A percentile compares a stretch with the other conserved stretches of the same genome.
Evolutionary conservation across 2,888 invertebrate genomes (phyloP).

Genomic region (Teinopalpus imperialis): DNA sequence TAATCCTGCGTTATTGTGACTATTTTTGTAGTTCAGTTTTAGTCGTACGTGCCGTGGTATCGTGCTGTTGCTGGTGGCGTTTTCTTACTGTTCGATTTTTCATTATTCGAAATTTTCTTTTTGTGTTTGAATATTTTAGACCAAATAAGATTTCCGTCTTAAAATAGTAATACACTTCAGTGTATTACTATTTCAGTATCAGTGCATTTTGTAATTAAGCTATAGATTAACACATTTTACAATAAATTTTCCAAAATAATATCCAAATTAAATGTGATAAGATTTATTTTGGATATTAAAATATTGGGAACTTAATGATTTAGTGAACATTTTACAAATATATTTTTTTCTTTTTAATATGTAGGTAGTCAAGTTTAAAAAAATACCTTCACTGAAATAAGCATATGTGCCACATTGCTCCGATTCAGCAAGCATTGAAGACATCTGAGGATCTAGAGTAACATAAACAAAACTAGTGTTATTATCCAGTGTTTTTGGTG

Average conservation of each 20-base stretch:
- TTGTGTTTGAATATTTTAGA: no score
- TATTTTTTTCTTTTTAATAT: slow-evolving; percentile 36
- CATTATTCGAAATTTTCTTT: slow-evolving; percentile 2
- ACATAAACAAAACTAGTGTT: slow-evolving; percentile 75
- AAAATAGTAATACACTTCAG: no score
- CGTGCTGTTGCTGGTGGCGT: slow-evolving; percentile 8
- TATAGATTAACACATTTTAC: no score
- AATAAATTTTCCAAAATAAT: no score
- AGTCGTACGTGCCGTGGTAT: slow-evolving; percentile 6
- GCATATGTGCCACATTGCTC: slow-evolving; percentile 71
- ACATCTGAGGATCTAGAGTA: slow-evolving; percentile 89
- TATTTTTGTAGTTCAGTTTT: slow-evolving; percentile 33
- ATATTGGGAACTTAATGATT: no score
- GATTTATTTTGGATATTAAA: no score
- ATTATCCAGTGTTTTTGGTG: slow-evolving; percentile 67
- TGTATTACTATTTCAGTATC: no score
- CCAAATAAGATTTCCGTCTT: no score
- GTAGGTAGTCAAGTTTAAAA: slow-evolving; percentile 54
- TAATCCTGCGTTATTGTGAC: slow-evolving; percentile 33
- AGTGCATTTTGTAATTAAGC: no score
- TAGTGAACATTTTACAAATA: no score
- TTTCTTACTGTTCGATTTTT: slow-evolving; percentile 30
- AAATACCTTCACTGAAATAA: slow-evolving; percentile 38
- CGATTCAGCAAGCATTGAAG: slow-evolving; percentile 94
- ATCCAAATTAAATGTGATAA: no score